These are phyloP conservation scores for Leiothrix lutea DNA, from an alignment of 2,113 vertebrate genomes.

Conservation along the genomic window DNA sequence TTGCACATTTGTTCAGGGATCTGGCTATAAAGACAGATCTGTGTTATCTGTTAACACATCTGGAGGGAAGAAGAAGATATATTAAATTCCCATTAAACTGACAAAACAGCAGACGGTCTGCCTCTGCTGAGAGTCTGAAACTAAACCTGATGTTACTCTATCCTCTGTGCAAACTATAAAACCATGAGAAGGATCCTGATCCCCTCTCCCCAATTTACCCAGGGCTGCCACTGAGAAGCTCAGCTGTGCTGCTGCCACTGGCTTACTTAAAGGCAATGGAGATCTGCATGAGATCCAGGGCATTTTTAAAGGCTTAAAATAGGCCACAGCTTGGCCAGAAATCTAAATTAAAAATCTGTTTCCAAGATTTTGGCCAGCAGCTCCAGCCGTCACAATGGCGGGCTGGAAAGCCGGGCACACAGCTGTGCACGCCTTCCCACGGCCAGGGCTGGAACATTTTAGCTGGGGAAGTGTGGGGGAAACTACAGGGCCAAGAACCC, in stretches of 20 bases:
- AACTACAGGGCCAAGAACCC: constrained; percentile 32
- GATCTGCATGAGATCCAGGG: not conserved
- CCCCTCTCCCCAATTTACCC: not conserved
- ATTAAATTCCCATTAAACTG: constrained; percentile 2
- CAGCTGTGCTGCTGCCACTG: not conserved
- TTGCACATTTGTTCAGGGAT: not conserved
- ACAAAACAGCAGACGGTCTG: not conserved
- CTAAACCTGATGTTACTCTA: not conserved
- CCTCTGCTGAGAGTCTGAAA: not conserved
- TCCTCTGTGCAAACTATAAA: not conserved
- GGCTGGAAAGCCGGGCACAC: constrained; percentile 31
- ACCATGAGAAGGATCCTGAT: not conserved
- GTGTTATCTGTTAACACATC: constrained; percentile 7
- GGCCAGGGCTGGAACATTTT: constrained; percentile 46
- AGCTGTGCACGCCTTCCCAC: constrained; percentile 63
- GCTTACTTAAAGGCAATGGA: not conserved
- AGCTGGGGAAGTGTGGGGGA: constrained; percentile 53
- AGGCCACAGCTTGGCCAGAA: not conserved
- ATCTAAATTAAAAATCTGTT: constrained; percentile 18
- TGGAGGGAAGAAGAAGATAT: not conserved
- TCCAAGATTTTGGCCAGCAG: constrained; percentile 12
- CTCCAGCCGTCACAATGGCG: accelerated
- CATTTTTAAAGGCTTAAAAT: constrained; percentile 1
- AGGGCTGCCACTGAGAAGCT: not conserved
- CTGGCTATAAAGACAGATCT: not conserved